phyloP scores from a whole-genome alignment of 35 echinoderm and acorn worm species.

The Acanthaster planci region DNA sequence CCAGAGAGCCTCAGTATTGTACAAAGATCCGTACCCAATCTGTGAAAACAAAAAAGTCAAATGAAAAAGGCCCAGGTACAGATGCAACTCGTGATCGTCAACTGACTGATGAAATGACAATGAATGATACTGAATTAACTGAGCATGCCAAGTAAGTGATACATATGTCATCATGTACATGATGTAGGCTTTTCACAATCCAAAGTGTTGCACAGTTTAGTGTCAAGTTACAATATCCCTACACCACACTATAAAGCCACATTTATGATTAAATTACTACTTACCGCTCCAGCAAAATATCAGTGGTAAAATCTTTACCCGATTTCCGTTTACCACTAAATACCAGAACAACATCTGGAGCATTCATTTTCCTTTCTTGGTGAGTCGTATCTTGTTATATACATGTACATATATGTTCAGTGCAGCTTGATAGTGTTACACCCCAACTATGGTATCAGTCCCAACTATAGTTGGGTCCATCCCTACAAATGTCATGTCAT shows the following conservation, averaged over 20 bases:
- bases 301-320: slow-evolving; percentile 49
- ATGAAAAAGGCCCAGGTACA: not conserved
- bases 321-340: slow-evolving; percentile 62
- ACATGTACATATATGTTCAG: too few species aligned
- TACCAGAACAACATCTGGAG: slow-evolving; percentile 36
- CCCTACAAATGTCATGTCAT: too few species aligned
- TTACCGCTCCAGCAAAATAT: slow-evolving; percentile 34
- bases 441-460: too few species aligned
- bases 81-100: not conserved
- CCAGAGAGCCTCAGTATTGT: slow-evolving; percentile 42
- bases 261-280: too few species aligned
- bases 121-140: not conserved
- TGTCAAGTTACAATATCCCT: not conserved
- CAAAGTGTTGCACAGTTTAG: not conserved
- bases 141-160: not conserved
- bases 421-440: too few species aligned
- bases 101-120: not conserved
- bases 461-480: too few species aligned
- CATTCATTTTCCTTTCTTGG: not conserved
- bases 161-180: not conserved
- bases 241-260: not conserved
- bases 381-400: too few species aligned
- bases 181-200: not conserved
- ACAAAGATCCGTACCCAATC: slow-evolving; percentile 42
- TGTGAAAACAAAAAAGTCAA: not conserved